Percentiles rank a stretch among this genome's conserved stretches.
Evolutionary conservation across 2,113 vertebrate genomes (phyloP).

Genomic region (Tupaia tana): DNA sequence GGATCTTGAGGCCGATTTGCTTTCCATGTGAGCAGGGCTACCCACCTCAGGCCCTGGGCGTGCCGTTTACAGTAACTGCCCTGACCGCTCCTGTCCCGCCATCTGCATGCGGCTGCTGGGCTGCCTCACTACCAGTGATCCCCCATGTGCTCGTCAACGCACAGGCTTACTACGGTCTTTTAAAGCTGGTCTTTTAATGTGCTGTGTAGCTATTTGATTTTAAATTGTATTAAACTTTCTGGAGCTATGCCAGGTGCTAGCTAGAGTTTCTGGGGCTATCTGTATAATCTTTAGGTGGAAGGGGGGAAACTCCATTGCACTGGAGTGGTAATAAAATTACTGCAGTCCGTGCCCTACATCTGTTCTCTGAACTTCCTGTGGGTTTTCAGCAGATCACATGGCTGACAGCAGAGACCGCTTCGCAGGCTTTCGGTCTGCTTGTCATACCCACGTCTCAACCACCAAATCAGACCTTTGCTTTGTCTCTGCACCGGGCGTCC

Average conservation of each 20-base stretch:
- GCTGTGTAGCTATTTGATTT: conserved; percentile 4
- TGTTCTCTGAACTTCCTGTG: conserved; percentile 87
- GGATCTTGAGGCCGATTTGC: not conserved
- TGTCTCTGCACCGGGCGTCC: conserved; percentile 78
- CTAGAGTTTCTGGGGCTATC: conserved; percentile 70
- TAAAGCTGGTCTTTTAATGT: conserved; percentile 40
- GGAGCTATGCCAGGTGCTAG: conserved; percentile 67
- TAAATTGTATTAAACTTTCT: conserved; percentile 43
- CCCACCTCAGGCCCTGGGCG: not conserved
- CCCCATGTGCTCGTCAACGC: not conserved
- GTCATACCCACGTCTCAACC: conserved; percentile 70
- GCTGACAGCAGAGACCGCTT: conserved; percentile 83
- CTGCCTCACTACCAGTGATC: not conserved
- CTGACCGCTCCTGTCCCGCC: not conserved
- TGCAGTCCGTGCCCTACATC: conserved; percentile 80
- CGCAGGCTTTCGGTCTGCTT: conserved; percentile 78
- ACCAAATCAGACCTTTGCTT: conserved; percentile 85
- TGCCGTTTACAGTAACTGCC: accelerated
- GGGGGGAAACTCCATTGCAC: conserved; percentile 69
- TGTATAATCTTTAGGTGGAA: conserved; percentile 68
- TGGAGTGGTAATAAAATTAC: conserved; percentile 73
- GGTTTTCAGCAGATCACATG: conserved; percentile 84
- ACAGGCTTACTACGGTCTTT: conserved; percentile 29
- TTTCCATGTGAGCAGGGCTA: not conserved
- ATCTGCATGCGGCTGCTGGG: not conserved